Evolutionary conservation across 2,888 invertebrate genomes (phyloP).

Genomic region (Ornithoptera priamus): DNA sequence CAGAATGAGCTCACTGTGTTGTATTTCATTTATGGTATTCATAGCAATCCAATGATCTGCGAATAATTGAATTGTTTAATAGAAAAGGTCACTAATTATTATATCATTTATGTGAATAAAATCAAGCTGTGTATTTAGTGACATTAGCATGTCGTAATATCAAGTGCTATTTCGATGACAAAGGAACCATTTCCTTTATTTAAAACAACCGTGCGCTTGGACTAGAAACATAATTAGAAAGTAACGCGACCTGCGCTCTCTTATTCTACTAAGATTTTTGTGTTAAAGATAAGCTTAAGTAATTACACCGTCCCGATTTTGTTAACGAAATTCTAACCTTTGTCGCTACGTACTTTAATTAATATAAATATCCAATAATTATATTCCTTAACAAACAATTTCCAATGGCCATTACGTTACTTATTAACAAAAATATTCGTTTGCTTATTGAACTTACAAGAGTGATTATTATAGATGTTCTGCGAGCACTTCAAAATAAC

Average conservation of each 20-base stretch:
- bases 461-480: too few relatives aligned
- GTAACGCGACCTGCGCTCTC: constrained; percentile 10
- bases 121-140: not conserved
- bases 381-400: too few relatives aligned
- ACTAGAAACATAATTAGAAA: constrained; percentile 21
- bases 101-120: too few relatives aligned
- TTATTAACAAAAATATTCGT: too few relatives aligned
- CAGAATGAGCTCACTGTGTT: too few relatives aligned
- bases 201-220: constrained; percentile 5
- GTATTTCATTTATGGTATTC: too few relatives aligned
- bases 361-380: too few relatives aligned
- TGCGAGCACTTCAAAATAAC: too few relatives aligned
- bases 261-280: constrained; percentile 5
- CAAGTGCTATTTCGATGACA: constrained; percentile 10
- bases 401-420: too few relatives aligned
- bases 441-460: too few relatives aligned
- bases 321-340: constrained; percentile 4
- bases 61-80: not conserved
- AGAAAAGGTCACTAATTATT: not conserved
- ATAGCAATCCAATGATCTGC: too few relatives aligned
- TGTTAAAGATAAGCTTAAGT: constrained; percentile 14
- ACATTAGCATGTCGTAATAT: not conserved
- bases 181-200: constrained; percentile 19
- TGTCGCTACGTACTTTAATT: not conserved
- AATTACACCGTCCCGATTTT: constrained; percentile 11